Base-by-base conservation (phyloP, 2,888 invertebrate genomes). In the Capitulum mitella region DNA sequence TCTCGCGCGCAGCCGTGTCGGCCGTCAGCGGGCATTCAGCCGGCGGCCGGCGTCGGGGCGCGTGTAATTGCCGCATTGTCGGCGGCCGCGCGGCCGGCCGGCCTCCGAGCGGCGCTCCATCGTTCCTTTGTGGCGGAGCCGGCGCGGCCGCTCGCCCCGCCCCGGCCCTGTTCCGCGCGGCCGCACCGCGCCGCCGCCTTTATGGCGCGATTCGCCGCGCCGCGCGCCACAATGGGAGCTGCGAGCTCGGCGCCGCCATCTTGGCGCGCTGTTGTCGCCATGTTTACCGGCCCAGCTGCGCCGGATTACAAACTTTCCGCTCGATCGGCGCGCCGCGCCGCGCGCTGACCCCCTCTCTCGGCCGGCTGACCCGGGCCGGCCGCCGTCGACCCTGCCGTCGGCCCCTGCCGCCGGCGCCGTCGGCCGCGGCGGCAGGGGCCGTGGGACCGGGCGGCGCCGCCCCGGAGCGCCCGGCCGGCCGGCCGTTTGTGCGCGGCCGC, bases 231-330 rank as follows among this genome's bases (percentile, higher is more conserved):
- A 70, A 70, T 70, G 70, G 70, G 37, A 14, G 37, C 70, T 34
- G 70, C 70, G 70, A 14, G 70, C 58, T 37, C 37, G 37, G n/a
- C 10, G 70, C 34, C 37, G 70, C 70, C 70, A 70, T 70, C 32
- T 70, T 70, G 70, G 16, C 26, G 70, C 12, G 70, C 70, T 70
- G 70, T 70, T 70, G 70, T 70, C 70, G 70, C 70, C 70, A 70
- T 70, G 70, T 70, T 70, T 70, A 32, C 70, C 8, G 70, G 6
- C 37, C 22, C 37, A 32, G 70, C 32, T 37, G 70, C 16, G 70
- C 34, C 22, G 37, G 70, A 70, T 70, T 70, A 70, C 70, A 70
- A 70, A 70, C 70, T 70, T 37, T 29, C n/a, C 70, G 70, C 70
- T 37, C 34, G 70, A 70, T 37, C 37, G 70, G 70, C 70, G 37